A percentile compares a stretch with the other conserved stretches of the same genome.
Conservation (phyloP, 2,888 invertebrate genomes). For the Cataglyphis livida region DNA sequence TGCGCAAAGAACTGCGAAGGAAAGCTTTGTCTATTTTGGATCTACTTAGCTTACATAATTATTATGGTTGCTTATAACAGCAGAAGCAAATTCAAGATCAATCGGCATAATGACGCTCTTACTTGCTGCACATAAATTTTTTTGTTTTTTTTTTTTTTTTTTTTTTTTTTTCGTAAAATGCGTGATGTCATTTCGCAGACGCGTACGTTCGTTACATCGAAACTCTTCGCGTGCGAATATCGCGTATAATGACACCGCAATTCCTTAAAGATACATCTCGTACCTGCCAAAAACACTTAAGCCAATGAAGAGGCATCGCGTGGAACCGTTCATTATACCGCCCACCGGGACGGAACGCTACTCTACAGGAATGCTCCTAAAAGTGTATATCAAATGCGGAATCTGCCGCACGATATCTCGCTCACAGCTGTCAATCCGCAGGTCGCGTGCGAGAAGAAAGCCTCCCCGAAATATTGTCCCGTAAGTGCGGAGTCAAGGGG, state of each 20-base stretch:
- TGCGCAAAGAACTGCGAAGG: slow-evolving; percentile 20
- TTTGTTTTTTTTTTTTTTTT: neutral
- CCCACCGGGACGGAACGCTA: slow-evolving; percentile 25
- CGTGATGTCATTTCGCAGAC: neutral
- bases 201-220: slow-evolving; percentile 2
- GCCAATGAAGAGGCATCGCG: slow-evolving; percentile 33
- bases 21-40: slow-evolving; percentile 12
- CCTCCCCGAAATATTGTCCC: neutral
- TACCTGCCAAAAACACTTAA: slow-evolving; percentile 38
- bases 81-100: neutral
- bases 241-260: slow-evolving; percentile 43
- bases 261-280: slow-evolving; percentile 1
- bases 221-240: slow-evolving; percentile 1
- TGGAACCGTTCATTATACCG: slow-evolving; percentile 58
- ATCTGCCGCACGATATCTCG: slow-evolving; percentile 22
- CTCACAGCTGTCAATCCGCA: slow-evolving; percentile 48
- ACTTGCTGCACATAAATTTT: slow-evolving; percentile 6
- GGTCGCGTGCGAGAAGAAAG: slow-evolving; percentile 36
- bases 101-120: neutral
- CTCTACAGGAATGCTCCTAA: neutral
- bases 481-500: neutral
- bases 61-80: neutral
- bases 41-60: slow-evolving; percentile 18
- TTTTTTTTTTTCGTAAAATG: neutral
- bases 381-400: slow-evolving; percentile 20